Base-by-base conservation (phyloP, 2,797 vertebrate species). In the Hoplostethus mediterraneus region DNA sequence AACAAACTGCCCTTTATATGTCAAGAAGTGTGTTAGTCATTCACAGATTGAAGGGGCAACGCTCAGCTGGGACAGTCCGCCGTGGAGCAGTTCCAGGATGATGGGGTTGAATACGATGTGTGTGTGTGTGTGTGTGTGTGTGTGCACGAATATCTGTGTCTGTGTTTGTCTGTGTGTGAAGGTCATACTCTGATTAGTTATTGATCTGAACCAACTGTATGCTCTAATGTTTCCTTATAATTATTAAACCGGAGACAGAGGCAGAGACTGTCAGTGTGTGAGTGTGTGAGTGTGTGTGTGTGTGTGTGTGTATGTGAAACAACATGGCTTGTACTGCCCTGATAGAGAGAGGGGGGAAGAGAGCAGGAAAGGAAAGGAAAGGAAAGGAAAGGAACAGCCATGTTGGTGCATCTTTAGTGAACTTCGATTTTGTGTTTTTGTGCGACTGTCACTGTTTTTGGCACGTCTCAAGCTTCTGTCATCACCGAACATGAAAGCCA, bases 111-210 rank as follows among this genome's bases (percentile, higher is more conserved):
- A 42, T 10, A 10, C 11, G 40, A 42, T 3, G 40, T 10, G 49
- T 68, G 4, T n/a, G 13, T 21, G 14, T 5, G 21, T 21, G 14
- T 5, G 21, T n/a, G 16, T 31, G 44, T 63, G 54, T 70, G 36
- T 71, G 25, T 60, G 52, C 58, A 25, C 65, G 55, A 49, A 21
- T 62, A 65, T 44, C 49, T 30, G 21, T 30, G 33, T 40, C 5
- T 25, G n/a, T 5, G 6, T 17, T 2, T 38, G 10, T 40, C 3
- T 70, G 51, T 66, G 3, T 21, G 53, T 79, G 86, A 84, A 86
- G 85, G 82, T 89, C 82, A 88, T 74, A 62, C 73, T 61, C 40
- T 86, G 86, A 91, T 90, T 89, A 80, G 68, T 84, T 90, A 90
- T 89, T 86, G 90, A 91, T 92, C 70, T 66, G 36, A 67, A 48